Percentiles rank a stretch among this genome's conserved stretches.
Conservation (phyloP, 2,888 invertebrate species). For the Dryobota labecula region DNA sequence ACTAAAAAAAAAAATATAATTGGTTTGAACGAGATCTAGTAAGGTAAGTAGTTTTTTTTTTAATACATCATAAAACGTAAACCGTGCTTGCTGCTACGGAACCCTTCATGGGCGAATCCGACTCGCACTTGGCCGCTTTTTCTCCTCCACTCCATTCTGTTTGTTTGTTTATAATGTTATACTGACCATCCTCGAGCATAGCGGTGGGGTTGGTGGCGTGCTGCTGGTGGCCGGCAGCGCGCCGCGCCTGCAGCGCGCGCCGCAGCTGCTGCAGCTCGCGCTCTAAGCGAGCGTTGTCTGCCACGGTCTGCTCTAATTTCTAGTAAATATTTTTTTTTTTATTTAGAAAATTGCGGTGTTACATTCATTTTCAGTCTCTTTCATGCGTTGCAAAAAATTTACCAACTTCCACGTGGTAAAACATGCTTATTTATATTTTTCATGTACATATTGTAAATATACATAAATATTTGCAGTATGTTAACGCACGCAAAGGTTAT, state of each 20-base stretch:
- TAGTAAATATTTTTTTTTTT: conserved; percentile 71
- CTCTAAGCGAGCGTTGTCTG: conserved; percentile 96
- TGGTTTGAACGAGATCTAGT: too few relatives aligned
- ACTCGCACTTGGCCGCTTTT: too few relatives aligned
- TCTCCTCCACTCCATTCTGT: not conserved
- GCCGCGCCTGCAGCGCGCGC: conserved; percentile 94
- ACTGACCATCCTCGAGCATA: conserved; percentile 92
- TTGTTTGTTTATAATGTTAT: not conserved
- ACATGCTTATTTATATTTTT: conserved; percentile 8
- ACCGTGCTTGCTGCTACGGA: too few relatives aligned
- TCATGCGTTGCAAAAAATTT: not conserved
- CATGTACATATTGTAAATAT: conserved; percentile 8
- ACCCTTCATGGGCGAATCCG: too few relatives aligned
- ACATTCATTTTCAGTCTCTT: not conserved
- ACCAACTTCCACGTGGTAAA: not conserved
- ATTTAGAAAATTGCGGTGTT: not conserved
- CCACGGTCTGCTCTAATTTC: conserved; percentile 97
- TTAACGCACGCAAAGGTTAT: not conserved
- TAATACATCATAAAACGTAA: too few relatives aligned
- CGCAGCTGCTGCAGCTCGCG: conserved; percentile 96
- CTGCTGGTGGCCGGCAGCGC: conserved; percentile 86
- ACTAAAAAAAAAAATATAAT: too few relatives aligned
- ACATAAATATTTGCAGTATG: conserved; percentile 10
- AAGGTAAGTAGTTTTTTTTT: too few relatives aligned
- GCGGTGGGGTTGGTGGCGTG: conserved; percentile 87